These are phyloP conservation scores for Junonia oenone DNA, from an alignment of 2,888 invertebrate genomes.

Conservation along the genomic window DNA sequence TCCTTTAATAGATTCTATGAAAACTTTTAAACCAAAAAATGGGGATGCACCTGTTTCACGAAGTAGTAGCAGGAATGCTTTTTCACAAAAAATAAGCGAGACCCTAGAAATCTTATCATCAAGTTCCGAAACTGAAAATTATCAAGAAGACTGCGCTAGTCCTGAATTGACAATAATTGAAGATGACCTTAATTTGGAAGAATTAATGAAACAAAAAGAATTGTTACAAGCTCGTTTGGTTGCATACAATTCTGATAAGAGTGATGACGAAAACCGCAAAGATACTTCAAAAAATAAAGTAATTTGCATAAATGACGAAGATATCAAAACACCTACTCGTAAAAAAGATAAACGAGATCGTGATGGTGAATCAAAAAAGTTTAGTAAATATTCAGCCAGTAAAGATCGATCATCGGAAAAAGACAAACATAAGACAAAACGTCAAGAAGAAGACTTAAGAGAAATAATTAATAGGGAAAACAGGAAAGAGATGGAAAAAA, in stretches of 20 bases:
- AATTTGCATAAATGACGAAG: slow-evolving; percentile 43
- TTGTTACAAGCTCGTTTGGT: slow-evolving; percentile 87
- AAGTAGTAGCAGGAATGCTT: slow-evolving; percentile 34
- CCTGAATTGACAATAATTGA: slow-evolving; percentile 88
- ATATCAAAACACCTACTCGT: slow-evolving; percentile 66
- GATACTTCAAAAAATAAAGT: slow-evolving; percentile 78
- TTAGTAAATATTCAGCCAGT: slow-evolving; percentile 58
- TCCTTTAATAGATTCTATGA: slow-evolving; percentile 35
- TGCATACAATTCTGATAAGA: slow-evolving; percentile 85
- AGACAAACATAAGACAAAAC: slow-evolving; percentile 46
- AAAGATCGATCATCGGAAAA: slow-evolving; percentile 47
- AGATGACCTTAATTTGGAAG: slow-evolving; percentile 92
- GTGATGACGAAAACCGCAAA: slow-evolving; percentile 64
- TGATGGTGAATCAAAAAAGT: slow-evolving; percentile 54
- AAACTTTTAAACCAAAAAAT: slow-evolving; percentile 43
- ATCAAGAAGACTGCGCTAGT: slow-evolving; percentile 83
- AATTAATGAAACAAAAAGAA: slow-evolving; percentile 93
- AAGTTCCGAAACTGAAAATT: slow-evolving; percentile 82
- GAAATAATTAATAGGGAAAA: slow-evolving; percentile 58
- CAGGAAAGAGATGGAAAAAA: slow-evolving; percentile 51
- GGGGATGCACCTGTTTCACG: slow-evolving; percentile 39
- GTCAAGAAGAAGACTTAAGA: slow-evolving; percentile 65
- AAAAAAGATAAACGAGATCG: slow-evolving; percentile 55
- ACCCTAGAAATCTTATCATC: slow-evolving; percentile 84
- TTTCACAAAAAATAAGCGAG: slow-evolving; percentile 37